Base-by-base conservation (phyloP, 2,888 invertebrate genomes). In the Drosophila tripunctata region DNA sequence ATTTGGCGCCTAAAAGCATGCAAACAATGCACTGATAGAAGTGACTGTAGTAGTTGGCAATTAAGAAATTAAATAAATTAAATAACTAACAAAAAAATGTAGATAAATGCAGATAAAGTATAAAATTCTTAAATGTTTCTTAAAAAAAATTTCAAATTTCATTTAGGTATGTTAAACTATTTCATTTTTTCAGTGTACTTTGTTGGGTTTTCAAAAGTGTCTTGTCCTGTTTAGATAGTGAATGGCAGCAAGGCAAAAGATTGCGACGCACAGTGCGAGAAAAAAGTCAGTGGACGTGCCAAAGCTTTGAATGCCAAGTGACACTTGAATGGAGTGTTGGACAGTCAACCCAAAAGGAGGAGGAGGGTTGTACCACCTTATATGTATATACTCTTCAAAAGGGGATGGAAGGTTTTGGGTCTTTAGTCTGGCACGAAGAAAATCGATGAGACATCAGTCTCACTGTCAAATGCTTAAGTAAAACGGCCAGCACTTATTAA, bases 361-460 rank as follows among this genome's bases (percentile, higher is more conserved):
- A 27, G 35, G 15, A 3, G 19, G 14, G 6, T 4, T n/a, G n/a
- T n/a, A n/a, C n/a, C n/a, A n/a, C n/a, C n/a, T n/a, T n/a, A n/a
- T n/a, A n/a, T n/a, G n/a, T n/a, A n/a, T n/a, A n/a, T n/a, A n/a
- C n/a, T n/a, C n/a, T n/a, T n/a, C n/a, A n/a, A n/a, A n/a, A 38
- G 5, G 12, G 36, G 22, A 8, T 31, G 35, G 19, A n/a, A 30
- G 21, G 17, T 41, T 68, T 50, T 27, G 19, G 41, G 52, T 21
- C 6, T 30, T 22, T 47, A 36, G 38, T 22, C 31, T 36, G 24
- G 38, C 5, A 27, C 7, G 27, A 2, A 17, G 55, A 67, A 85
- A 86, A 87, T 85, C 84, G 76, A 87, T 86, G 48, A 51, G 57
- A 71, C 75, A 75, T 77, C 73, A 72, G 67, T 50, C 36, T 50